Evolutionary conservation across 2,888 invertebrate species (phyloP), one percentile per base, ranked within the genome.

Genomic region (Pyrrhia umbra): DNA sequence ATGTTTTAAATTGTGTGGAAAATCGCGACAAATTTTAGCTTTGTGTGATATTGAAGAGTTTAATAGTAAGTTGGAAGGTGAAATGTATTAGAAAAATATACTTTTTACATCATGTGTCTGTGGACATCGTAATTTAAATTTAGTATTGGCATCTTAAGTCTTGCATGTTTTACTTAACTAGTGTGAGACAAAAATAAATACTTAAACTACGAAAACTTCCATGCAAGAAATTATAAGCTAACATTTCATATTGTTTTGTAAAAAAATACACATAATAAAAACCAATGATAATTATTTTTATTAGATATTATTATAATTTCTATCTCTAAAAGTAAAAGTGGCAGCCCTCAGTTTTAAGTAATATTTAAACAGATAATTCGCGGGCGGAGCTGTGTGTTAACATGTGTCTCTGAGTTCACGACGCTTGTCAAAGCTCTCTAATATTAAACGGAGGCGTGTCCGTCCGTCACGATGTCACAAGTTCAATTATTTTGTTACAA

Each of bases 281-380:
- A 30, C 5, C 30, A 3, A 13, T 13, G n/a, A 34, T 34, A 34
- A n/a, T 13, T 4, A 34, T 2, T n/a, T n/a, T n/a, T n/a, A n/a
- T n/a, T n/a, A n/a, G n/a, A n/a, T n/a, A n/a, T n/a, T n/a, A n/a
- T n/a, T n/a, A n/a, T n/a, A n/a, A n/a, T n/a, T n/a, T n/a, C n/a
- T n/a, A n/a, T n/a, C n/a, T n/a, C n/a, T n/a, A n/a, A n/a, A n/a
- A n/a, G n/a, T n/a, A n/a, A n/a, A n/a, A 1, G 8, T 42, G 59
- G 2, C 81, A 80, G 15, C 80, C 81, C 81, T 80, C 59, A 1
- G 21, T 43, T 51, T 82, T 81, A 70, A 78, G 80, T 82, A 87
- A 88, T 84, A 86, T 87, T 85, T 84, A 83, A 83, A 80, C 81
- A 75, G 77, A 52, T 86, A 84, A 86, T 83, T 76, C 71, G 64